Conservation (phyloP, 2,797 vertebrate genomes). For the Cottoperca gobio region DNA sequence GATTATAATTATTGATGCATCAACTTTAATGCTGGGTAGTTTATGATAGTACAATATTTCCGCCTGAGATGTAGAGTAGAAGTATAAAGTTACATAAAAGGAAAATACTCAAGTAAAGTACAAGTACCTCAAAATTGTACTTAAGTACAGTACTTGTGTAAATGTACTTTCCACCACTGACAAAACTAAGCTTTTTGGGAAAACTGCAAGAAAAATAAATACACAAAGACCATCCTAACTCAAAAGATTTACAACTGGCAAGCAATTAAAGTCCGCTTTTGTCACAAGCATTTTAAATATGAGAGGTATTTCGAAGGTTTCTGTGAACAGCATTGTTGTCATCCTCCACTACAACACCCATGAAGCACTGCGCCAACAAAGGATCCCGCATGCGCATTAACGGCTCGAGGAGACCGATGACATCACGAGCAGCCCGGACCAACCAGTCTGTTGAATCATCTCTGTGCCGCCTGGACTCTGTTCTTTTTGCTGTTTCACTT, state of each 20-base stretch:
- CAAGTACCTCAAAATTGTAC: no score
- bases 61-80: no score
- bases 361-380: not conserved
- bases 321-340: not conserved
- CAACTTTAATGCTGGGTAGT: no score
- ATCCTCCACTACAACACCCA: conserved; percentile 49
- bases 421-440: conserved; percentile 82
- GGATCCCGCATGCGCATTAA: conserved; percentile 76
- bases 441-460: conserved; percentile 61
- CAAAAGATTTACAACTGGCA: not conserved
- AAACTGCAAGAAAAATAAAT: not conserved
- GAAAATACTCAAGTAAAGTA: no score
- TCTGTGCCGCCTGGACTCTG: conserved; percentile 19
- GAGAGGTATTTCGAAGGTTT: not conserved
- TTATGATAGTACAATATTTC: no score
- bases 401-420: conserved; percentile 78
- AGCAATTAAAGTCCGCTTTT: not conserved
- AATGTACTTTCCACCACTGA: no score
- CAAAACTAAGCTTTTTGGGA: not conserved
- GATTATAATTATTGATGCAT: no score
- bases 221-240: not conserved
- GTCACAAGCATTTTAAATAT: not conserved
- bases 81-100: no score
- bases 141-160: no score
- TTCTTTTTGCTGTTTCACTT: conserved; percentile 2